Evolutionary conservation across 2,797 vertebrate species (phyloP), one percentile per base, ranked within the genome.

Genomic region (Danio kyathit): DNA sequence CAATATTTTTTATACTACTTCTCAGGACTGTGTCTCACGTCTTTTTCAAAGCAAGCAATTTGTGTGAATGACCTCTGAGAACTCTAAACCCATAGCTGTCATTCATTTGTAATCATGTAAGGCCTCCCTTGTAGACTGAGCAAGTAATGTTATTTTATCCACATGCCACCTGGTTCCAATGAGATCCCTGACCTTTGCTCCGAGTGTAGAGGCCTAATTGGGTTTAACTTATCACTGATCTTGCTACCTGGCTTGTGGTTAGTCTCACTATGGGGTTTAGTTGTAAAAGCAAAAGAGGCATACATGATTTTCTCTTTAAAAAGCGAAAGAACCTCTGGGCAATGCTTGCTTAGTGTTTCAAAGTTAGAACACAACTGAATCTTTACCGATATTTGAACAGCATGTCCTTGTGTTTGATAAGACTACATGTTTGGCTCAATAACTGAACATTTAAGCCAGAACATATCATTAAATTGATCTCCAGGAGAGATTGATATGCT

Each of bases 101-200:
- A 43, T 64, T 69, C 46, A 70, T 52, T 51, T 56, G 38, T 82
- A 80, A 80, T 80, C 61, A 64, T 72, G 48, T 46, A 38, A 70
- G 57, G 57, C 48, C 11, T 57, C 41, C 54, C 38, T 80, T 60
- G 52, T 59, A 72, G 60, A 76, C 17, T 41, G 60, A 77, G 67
- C 44, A 75, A 69, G 65, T 64, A 0, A 54, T 74, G 61, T 72
- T 72, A 74, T 81, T 80, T 64, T 60, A 79, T 83, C 74, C 63
- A 41, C 60, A 71, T 57, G 14, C 72, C 81, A 79, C 69, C 82
- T 84, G 84, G 79, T 86, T 88, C 63, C 81, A 88, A 85, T 87
- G 81, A 84, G 79, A 72, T 67, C 21, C 65, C 44, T 86, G 78
- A 85, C 78, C 80, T 86, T 57, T 78, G 82, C 69, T 85, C 76